Evolutionary conservation across 2,113 vertebrate genomes (phyloP).

Genomic region (Dicrurus megarhynchus): DNA sequence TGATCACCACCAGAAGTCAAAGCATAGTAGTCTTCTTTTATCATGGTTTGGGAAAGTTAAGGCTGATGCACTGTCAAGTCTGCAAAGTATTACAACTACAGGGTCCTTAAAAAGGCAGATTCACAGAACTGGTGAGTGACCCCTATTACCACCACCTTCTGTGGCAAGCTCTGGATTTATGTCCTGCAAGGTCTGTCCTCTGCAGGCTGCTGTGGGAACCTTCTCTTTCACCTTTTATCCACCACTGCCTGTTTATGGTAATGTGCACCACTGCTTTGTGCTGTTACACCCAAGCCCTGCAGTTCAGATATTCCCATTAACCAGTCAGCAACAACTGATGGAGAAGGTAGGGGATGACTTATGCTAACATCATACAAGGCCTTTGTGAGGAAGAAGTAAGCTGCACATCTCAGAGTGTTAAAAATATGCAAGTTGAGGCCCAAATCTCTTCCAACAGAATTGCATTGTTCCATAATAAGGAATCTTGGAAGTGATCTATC

Average conservation of each 20-base stretch:
- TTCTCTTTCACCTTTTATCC: background rate
- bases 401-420: background rate
- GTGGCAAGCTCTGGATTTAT: background rate
- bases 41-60: background rate
- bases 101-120: background rate
- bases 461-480: background rate
- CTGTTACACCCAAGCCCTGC: background rate
- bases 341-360: background rate
- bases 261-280: background rate
- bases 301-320: background rate
- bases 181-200: background rate
- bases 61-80: background rate
- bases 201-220: background rate
- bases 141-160: background rate
- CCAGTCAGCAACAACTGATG: background rate
- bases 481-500: background rate
- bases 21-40: background rate
- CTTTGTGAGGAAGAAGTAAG: background rate
- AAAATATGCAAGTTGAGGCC: background rate
- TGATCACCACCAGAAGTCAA: background rate
- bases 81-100: background rate
- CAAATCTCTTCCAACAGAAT: background rate
- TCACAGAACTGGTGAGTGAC: background rate
- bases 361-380: background rate
- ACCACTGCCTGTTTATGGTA: background rate